Conservation (phyloP, 2,888 invertebrate genomes). For the Barypeithes pellucidus region DNA sequence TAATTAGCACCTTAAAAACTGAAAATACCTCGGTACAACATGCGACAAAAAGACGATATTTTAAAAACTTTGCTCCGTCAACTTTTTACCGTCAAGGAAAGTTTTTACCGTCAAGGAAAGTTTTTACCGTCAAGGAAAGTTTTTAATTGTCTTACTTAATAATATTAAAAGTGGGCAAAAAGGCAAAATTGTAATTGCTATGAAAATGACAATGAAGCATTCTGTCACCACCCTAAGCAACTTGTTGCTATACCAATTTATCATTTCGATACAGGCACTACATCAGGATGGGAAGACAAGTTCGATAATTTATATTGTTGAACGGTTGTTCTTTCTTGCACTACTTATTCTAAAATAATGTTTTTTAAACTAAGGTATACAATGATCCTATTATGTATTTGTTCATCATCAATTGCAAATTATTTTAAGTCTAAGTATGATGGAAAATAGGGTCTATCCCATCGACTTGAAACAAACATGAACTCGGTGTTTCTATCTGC, state of each 20-base stretch:
- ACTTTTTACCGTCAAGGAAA: conserved; percentile 25
- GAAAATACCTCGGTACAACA: too few relatives aligned
- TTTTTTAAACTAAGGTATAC: neutral
- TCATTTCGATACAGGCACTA: conserved; percentile 53
- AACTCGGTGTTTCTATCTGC: too few relatives aligned
- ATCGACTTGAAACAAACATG: too few relatives aligned
- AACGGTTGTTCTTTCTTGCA: conserved; percentile 31
- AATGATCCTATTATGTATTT: too few relatives aligned
- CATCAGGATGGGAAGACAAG: conserved; percentile 39
- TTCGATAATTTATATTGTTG: conserved; percentile 46
- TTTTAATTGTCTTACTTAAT: conserved; percentile 58
- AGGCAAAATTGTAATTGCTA: conserved; percentile 57
- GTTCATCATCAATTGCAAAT: too few relatives aligned
- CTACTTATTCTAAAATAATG: neutral
- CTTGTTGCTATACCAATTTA: conserved; percentile 62
- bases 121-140: conserved; percentile 52
- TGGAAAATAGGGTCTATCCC: too few relatives aligned
- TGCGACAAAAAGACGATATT: too few relatives aligned
- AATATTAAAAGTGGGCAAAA: conserved; percentile 54
- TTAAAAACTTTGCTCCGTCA: too few relatives aligned
- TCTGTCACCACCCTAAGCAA: conserved; percentile 58
- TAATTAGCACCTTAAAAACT: too few relatives aligned
- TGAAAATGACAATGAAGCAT: conserved; percentile 57
- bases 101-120: conserved; percentile 38
- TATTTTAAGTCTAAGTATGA: too few relatives aligned